Base-by-base conservation (phyloP, 2,888 invertebrate species). In the Hypolimnas misippus region DNA sequence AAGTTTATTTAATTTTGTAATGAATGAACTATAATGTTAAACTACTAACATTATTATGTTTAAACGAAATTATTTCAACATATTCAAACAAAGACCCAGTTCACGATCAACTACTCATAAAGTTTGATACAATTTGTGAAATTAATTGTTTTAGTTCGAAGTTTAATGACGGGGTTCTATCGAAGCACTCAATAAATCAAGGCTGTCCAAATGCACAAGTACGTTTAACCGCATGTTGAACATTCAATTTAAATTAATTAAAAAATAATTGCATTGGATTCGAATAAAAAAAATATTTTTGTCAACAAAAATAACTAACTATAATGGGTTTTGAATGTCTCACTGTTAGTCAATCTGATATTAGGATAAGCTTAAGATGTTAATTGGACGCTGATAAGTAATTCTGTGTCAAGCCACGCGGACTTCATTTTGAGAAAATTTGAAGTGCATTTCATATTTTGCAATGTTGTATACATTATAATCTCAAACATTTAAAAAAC, bases 101-200 rank as follows among this genome's bases (percentile, higher is more conserved):
- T 10, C 6, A 6, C 14, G 40, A 14, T 44, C 19, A 19, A 17
- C 12, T 46, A 46, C 12, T 46, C 12, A 46, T 46, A 6, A 21
- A 46, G 44, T 21, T 46, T 46, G 10, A 19, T 46, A 21, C n/a
- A 12, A 12, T 46, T 21, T 19, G 21, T 46, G n/a, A 21, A 46
- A 21, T 46, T 46, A 46, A 46, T 46, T 46, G n/a, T 46, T 21
- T 21, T 46, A 21, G 44, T 46, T 21, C 21, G 44, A 21, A 29
- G 14, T 49, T 49, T 14, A 49, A 49, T 49, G 49, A 7, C 49
- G 6, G 44, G 1, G 21, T 7, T 49, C 16, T 8, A 12, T 14
- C 14, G 14, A 49, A 29, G 49, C 49, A 8, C 12, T 14, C 49
- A 1, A 49, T 49, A 14, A 6, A 49, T 29, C 29, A 49, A 14